phyloP scores from a whole-genome alignment of 2,797 vertebrate genomes.

The Halcyon leucocephala region DNA sequence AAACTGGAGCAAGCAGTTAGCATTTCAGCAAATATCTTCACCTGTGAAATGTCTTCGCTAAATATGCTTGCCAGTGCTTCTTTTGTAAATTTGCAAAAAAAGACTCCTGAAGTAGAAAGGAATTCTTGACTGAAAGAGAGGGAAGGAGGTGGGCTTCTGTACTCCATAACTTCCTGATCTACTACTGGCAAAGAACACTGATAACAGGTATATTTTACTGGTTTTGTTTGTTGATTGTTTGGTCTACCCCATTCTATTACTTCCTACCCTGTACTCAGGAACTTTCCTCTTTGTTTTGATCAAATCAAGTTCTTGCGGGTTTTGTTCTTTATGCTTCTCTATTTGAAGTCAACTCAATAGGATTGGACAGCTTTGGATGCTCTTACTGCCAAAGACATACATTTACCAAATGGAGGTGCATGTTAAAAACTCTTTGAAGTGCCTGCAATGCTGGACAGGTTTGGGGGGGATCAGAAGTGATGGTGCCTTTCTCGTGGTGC shows the following conservation, averaged over 20 bases:
- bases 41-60: conserved; percentile 29
- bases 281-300: background rate
- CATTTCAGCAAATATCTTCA: background rate
- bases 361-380: background rate
- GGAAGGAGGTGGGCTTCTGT: background rate
- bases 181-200: background rate
- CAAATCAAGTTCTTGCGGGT: background rate
- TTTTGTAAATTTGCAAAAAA: background rate
- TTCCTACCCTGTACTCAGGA: background rate
- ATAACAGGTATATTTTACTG: background rate
- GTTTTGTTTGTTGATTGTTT: background rate
- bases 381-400: background rate
- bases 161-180: background rate
- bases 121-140: background rate
- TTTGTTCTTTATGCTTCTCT: background rate
- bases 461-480: background rate
- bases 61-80: background rate
- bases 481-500: background rate
- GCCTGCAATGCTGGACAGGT: background rate
- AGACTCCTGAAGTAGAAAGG: background rate
- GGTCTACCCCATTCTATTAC: background rate
- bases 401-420: background rate
- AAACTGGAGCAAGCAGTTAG: background rate
- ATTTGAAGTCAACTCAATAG: background rate
- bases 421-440: background rate